phyloP scores from a whole-genome alignment of 2,113 vertebrate genomes.

The Semnornis frantzii region DNA sequence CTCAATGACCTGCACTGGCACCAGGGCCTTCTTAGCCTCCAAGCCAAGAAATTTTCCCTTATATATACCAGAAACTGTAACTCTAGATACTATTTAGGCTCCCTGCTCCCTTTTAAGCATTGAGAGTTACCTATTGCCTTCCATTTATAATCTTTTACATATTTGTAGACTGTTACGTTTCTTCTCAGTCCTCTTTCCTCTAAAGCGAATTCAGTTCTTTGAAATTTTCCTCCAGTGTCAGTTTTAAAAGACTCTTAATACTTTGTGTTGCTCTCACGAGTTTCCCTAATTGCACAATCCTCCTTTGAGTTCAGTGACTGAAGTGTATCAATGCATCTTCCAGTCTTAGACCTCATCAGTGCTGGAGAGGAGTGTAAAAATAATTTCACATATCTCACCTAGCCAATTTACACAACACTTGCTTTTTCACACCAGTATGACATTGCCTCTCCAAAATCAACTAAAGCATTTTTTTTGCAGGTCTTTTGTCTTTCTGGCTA shows the following conservation, averaged over 20 bases:
- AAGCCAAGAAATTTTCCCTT: neutral
- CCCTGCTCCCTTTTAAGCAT: neutral
- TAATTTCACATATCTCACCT: neutral
- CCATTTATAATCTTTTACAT: neutral
- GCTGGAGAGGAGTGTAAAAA: neutral
- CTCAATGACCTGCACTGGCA: neutral
- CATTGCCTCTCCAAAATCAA: neutral
- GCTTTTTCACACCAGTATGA: neutral
- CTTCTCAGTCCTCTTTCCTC: constrained; percentile 1
- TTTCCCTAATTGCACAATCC: neutral
- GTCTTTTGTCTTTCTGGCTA: neutral
- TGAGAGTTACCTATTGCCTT: neutral
- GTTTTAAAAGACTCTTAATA: neutral
- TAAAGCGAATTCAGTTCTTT: neutral
- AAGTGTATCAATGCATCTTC: neutral
- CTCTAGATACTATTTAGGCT: neutral
- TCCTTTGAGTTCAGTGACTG: neutral
- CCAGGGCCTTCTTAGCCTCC: neutral
- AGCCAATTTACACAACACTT: neutral
- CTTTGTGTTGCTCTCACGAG: neutral
- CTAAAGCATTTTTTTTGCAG: neutral
- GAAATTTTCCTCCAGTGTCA: neutral
- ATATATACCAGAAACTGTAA: neutral
- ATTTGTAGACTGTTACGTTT: constrained; percentile 16
- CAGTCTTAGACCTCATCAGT: neutral